These are phyloP conservation scores for Drosophila stalkeri DNA, from an alignment of 2,888 invertebrate species.

Conservation along the genomic window DNA sequence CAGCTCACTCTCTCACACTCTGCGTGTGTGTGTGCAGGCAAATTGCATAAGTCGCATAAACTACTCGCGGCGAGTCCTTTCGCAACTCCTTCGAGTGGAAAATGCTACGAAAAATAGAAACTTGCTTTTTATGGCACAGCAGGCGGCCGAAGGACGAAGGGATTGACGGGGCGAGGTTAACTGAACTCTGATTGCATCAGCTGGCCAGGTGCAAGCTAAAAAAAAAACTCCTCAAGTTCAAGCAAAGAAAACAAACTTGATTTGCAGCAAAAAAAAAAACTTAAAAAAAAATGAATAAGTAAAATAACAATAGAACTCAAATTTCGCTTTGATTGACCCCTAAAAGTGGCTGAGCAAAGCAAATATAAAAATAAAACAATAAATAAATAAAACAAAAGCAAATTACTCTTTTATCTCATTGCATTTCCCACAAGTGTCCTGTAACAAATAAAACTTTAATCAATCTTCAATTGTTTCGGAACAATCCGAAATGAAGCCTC, in stretches of 20 bases:
- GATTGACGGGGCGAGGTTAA: conserved; percentile 5
- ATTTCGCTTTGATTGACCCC: not conserved
- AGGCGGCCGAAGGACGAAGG: not conserved
- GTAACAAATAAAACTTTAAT: conserved; percentile 26
- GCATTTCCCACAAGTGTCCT: conserved; percentile 56
- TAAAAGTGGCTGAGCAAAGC: not conserved
- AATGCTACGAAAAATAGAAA: conserved; percentile 50
- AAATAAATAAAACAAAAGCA: conserved; percentile 3
- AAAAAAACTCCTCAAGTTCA: conserved; percentile 3
- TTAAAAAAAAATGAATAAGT: too few relatives aligned
- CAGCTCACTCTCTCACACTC: not conserved
- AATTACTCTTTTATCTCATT: not conserved
- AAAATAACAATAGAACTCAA: not conserved
- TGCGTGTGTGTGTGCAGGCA: conserved; percentile 43
- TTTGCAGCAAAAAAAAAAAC: not conserved
- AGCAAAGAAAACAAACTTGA: conserved; percentile 1
- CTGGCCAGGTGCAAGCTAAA: conserved; percentile 39
- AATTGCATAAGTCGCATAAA: conserved; percentile 76
- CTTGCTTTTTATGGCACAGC: conserved; percentile 36
- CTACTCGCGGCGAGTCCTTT: conserved; percentile 60
- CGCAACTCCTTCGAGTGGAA: conserved; percentile 60
- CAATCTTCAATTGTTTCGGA: conserved; percentile 39
- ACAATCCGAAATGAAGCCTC: conserved; percentile 10
- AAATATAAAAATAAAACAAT: too few relatives aligned
- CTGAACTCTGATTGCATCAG: conserved; percentile 49